Evolutionary conservation across 2,797 vertebrate species (phyloP).

Genomic region (Gymnopithys bicolor): DNA sequence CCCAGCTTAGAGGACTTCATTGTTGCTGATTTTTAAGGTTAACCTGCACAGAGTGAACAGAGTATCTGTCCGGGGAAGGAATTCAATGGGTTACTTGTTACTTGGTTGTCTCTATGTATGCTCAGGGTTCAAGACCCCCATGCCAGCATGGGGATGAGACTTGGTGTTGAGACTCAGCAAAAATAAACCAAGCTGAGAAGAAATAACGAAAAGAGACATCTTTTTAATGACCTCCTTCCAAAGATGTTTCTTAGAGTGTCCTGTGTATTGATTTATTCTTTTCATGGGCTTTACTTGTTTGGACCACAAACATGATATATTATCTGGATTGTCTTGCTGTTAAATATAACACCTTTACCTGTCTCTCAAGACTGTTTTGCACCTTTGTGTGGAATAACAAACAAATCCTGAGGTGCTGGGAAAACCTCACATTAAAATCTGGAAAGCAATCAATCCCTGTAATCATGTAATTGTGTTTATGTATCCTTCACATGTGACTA

Average conservation of each 20-base stretch:
- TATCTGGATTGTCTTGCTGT: background rate
- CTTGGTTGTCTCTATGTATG: background rate
- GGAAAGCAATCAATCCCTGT: background rate
- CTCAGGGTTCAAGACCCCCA: background rate
- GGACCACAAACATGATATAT: background rate
- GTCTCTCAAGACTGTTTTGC: background rate
- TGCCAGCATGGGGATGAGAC: background rate
- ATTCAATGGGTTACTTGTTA: rapidly evolving
- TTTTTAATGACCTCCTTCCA: background rate
- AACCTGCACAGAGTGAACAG: background rate
- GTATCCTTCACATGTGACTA: background rate
- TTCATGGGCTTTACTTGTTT: background rate
- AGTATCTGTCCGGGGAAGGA: background rate
- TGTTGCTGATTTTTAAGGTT: background rate
- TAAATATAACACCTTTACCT: background rate
- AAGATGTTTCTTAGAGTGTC: background rate
- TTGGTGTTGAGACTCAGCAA: background rate
- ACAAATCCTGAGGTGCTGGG: background rate
- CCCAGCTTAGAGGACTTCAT: background rate
- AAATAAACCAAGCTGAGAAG: background rate
- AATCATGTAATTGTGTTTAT: background rate
- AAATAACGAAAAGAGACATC: background rate
- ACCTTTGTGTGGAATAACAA: background rate
- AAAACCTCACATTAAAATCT: background rate
- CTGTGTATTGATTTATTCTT: background rate